Evolutionary conservation across 1,140 invertebrate genomes (phyloP).

Genomic region (Procambarus virginalis): DNA sequence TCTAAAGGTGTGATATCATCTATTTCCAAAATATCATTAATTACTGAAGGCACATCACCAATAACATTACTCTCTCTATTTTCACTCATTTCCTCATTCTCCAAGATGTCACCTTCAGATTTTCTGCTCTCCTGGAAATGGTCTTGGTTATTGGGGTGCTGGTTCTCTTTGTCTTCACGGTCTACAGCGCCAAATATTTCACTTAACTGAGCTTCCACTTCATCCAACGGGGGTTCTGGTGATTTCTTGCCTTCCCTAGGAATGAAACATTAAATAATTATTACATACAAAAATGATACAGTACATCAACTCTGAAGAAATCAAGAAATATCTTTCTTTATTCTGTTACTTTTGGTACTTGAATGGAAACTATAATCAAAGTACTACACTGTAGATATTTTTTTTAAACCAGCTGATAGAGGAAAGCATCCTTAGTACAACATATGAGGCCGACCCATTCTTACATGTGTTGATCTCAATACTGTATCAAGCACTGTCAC

Average conservation of each 20-base stretch:
- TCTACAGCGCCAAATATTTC: constrained; percentile 39
- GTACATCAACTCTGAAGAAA: no score
- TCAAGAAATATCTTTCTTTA: no score
- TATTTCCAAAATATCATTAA: not conserved
- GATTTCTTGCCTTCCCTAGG: not conserved
- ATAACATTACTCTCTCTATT: not conserved
- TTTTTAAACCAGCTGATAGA: no score
- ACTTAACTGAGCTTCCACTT: constrained; percentile 24
- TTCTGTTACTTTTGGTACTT: no score
- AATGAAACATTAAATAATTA: not conserved
- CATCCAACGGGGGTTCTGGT: not conserved
- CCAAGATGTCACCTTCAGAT: not conserved
- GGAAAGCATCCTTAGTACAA: no score
- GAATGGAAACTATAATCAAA: no score
- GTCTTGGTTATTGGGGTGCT: constrained; percentile 26
- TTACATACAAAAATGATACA: no score
- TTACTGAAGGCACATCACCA: not conserved
- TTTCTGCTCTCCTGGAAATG: not conserved
- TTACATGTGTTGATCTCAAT: no score
- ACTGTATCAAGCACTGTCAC: no score
- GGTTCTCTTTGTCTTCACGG: constrained; percentile 50
- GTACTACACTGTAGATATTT: no score
- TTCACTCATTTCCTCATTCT: constrained; percentile 10
- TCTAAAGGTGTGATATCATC: constrained; percentile 36
- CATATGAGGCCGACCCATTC: no score